Conservation (phyloP, 2,888 invertebrate genomes). For the Baccha elongata region DNA sequence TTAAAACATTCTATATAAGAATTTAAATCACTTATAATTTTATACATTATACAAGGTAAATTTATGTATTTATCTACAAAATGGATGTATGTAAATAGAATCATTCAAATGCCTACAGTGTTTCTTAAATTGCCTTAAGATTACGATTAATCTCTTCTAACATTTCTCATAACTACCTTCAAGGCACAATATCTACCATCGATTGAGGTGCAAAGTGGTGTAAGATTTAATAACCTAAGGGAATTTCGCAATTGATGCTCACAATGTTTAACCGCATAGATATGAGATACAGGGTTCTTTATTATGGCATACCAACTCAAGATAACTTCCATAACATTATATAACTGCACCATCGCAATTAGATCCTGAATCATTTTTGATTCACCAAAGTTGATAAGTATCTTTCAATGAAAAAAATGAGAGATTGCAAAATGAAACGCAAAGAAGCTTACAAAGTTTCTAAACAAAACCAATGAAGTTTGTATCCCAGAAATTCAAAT, state of each 20-base stretch:
- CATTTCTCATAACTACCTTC: slow-evolving; percentile 3
- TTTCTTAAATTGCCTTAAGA: slow-evolving; percentile 10
- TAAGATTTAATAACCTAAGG: slow-evolving; percentile 61
- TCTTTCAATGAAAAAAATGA: slow-evolving; percentile 11
- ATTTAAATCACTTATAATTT: no score
- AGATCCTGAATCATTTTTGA: slow-evolving; percentile 60
- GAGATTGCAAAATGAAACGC: neutral
- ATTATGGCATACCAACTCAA: neutral
- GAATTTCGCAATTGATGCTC: slow-evolving; percentile 53
- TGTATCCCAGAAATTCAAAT: slow-evolving; percentile 22
- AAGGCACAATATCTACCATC: slow-evolving; percentile 43
- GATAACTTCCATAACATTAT: no score
- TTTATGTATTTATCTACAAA: no score
- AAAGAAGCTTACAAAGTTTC: slow-evolving; percentile 46
- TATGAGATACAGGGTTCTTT: neutral
- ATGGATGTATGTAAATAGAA: no score
- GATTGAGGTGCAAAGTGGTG: slow-evolving; percentile 52
- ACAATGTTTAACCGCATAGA: slow-evolving; percentile 11
- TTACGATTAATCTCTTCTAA: slow-evolving; percentile 12
- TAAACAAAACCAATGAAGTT: slow-evolving; percentile 28
- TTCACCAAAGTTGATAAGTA: slow-evolving; percentile 42
- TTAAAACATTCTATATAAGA: no score
- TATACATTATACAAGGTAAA: no score
- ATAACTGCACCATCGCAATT: slow-evolving; percentile 61
- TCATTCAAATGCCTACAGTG: slow-evolving; percentile 13